Evolutionary conservation across 2,113 vertebrate genomes (phyloP).

Genomic region (Percopsis transmontana): DNA sequence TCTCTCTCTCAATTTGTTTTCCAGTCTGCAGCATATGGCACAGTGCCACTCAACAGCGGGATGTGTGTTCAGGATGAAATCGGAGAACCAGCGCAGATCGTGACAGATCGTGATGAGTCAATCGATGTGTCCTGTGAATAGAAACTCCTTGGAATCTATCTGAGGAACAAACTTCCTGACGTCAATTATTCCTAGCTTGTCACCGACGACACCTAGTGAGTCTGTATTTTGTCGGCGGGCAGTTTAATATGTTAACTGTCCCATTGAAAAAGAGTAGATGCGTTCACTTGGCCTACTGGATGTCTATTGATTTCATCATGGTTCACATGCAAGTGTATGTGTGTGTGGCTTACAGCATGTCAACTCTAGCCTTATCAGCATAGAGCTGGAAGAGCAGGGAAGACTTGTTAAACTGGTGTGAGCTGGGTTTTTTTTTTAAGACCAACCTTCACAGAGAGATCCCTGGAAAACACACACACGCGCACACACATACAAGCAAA

Average conservation of each 20-base stretch:
- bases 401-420: constrained; percentile 64
- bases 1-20: constrained; percentile 13
- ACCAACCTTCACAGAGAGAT: constrained; percentile 58
- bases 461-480: constrained; percentile 18
- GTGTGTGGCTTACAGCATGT: constrained; percentile 24
- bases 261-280: constrained; percentile 41
- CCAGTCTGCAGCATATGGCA: constrained; percentile 4
- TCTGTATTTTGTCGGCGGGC: constrained; percentile 32
- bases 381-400: constrained; percentile 24
- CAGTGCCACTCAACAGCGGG: neutral
- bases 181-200: constrained; percentile 55
- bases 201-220: constrained; percentile 34
- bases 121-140: constrained; percentile 26
- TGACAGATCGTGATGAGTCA: constrained; percentile 23
- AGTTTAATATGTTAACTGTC: constrained; percentile 52
- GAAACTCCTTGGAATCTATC: constrained; percentile 28
- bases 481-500: constrained; percentile 17
- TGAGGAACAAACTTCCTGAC: constrained; percentile 51
- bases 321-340: constrained; percentile 46
- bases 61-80: constrained; percentile 22
- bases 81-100: neutral
- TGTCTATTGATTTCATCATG: constrained; percentile 72
- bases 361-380: constrained; percentile 40
- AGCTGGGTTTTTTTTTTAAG: constrained; percentile 61
- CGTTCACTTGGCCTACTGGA: constrained; percentile 39